Percentiles rank a stretch among this genome's conserved stretches.
These are phyloP conservation scores for Pontoporia blainvillei DNA, from an alignment of 2,113 vertebrate species.

Conservation along the genomic window DNA sequence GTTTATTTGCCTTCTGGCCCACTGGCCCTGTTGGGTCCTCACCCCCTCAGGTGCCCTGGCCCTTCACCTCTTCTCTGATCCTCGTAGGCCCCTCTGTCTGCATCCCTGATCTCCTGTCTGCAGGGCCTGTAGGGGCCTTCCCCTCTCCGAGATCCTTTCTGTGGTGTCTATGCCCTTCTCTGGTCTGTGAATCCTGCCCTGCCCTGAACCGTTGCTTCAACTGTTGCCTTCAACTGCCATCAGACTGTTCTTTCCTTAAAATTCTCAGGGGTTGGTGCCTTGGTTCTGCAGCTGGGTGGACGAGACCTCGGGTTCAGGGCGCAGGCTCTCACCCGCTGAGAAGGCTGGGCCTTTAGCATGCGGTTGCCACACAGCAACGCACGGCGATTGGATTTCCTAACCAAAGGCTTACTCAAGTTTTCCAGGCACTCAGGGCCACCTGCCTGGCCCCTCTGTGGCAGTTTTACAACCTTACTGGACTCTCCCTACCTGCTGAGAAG, in stretches of 20 bases:
- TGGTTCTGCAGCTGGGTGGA: not conserved
- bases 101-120: not conserved
- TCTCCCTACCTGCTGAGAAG: not conserved
- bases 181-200: not conserved
- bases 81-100: not conserved
- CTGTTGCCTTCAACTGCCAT: slow-evolving; percentile 58
- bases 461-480: not conserved
- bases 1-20: not conserved
- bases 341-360: not conserved
- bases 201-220: not conserved
- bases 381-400: not conserved
- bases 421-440: not conserved
- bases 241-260: slow-evolving; percentile 39
- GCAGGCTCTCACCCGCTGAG: not conserved
- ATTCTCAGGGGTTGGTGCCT: slow-evolving; percentile 42
- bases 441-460: fast-evolving
- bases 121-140: fast-evolving
- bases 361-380: fast-evolving
- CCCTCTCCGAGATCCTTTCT: not conserved
- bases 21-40: not conserved
- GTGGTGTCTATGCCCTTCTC: not conserved
- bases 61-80: not conserved
- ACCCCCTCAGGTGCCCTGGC: not conserved
- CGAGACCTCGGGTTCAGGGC: fast-evolving
- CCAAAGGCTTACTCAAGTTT: not conserved